Conservation (phyloP, 2,888 invertebrate genomes). For the Drosophila mayaguana region DNA sequence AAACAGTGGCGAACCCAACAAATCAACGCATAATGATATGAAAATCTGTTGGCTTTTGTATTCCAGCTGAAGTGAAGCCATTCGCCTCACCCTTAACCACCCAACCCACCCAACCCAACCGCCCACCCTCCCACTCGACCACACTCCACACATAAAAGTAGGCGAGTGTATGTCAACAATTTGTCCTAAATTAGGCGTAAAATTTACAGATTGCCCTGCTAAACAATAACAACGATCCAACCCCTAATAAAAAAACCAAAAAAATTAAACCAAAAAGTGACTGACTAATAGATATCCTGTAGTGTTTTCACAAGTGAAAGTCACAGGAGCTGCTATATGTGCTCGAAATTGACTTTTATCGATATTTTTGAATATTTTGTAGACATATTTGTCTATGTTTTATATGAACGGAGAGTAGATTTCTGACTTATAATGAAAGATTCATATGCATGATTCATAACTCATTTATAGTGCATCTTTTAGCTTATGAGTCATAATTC, state of each 20-base stretch:
- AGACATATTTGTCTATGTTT: too few species aligned
- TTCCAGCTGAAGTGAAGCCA: constrained; percentile 1
- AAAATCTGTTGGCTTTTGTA: constrained; percentile 79
- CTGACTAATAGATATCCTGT: constrained; percentile 3
- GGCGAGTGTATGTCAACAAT: constrained; percentile 78
- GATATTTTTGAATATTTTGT: not conserved
- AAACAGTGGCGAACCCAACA: constrained; percentile 39
- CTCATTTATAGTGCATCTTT: not conserved
- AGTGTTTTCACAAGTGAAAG: not conserved
- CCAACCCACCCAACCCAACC: not conserved
- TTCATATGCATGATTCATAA: too few species aligned
- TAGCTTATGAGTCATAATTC: not conserved
- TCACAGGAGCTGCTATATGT: not conserved
- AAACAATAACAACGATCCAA: constrained; percentile 47
- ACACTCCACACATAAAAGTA: constrained; percentile 40
- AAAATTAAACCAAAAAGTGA: not conserved
- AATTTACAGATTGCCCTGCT: constrained; percentile 78
- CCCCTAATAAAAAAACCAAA: constrained; percentile 17
- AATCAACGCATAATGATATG: constrained; percentile 72
- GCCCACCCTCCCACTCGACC: not conserved
- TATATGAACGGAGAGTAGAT: not conserved
- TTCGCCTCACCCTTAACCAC: constrained; percentile 4
- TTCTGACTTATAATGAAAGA: not conserved
- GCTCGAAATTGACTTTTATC: not conserved
- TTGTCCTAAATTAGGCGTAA: constrained; percentile 83